These are phyloP conservation scores for Pleuronectes platessa DNA, from an alignment of 2,113 vertebrate genomes.

Conservation along the genomic window DNA sequence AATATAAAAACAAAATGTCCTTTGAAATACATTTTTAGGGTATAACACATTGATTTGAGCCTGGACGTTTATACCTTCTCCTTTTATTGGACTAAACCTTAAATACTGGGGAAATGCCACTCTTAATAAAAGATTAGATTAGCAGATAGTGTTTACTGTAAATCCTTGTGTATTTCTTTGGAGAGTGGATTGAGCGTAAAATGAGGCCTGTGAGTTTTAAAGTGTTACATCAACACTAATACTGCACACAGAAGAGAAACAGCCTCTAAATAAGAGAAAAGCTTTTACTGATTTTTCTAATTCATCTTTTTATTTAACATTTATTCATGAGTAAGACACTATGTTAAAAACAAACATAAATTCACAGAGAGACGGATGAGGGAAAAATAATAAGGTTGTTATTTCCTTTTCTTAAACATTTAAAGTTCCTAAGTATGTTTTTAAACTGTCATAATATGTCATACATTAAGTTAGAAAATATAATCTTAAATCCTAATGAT, in stretches of 20 bases:
- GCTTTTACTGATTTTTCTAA: background rate
- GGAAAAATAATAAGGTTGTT: background rate
- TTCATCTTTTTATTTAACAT: background rate
- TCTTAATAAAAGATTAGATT: background rate
- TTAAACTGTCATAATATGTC: constrained; percentile 1
- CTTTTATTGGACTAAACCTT: no score
- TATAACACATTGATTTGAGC: no score
- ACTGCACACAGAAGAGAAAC: background rate
- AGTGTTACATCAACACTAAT: background rate
- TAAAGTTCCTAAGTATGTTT: background rate
- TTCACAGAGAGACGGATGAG: background rate
- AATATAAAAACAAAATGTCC: no score
- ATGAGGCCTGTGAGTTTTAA: constrained; percentile 39
- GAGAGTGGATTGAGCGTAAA: background rate
- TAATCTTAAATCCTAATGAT: background rate
- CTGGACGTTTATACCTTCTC: no score
- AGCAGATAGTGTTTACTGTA: background rate
- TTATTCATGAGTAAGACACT: background rate
- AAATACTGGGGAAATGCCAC: background rate
- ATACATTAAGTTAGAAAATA: background rate
- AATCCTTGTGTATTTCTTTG: background rate
- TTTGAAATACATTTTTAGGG: no score
- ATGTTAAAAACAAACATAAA: background rate
- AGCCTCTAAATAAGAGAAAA: background rate
- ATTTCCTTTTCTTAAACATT: background rate